phyloP scores from a whole-genome alignment of 2,797 vertebrate genomes.

The Cichlasoma orientale region DNA sequence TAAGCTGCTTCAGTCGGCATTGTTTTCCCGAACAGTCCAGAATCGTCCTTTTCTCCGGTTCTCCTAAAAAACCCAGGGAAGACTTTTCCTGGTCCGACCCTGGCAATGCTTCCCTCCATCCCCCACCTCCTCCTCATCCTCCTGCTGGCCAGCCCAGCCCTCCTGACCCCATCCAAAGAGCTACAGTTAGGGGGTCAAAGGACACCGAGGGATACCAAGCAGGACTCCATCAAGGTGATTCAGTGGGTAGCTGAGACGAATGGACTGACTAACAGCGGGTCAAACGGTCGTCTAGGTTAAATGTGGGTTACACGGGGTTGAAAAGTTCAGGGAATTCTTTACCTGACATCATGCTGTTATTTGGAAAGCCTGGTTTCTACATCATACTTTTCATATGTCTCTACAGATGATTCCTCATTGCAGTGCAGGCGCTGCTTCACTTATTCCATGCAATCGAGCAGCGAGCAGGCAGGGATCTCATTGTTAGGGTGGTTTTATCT shows the following conservation, averaged over 20 bases:
- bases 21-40: neutral
- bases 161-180: slow-evolving; percentile 42
- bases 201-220: slow-evolving; percentile 36
- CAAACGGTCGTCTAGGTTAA: neutral
- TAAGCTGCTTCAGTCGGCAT: neutral
- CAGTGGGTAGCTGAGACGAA: neutral
- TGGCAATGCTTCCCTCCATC: slow-evolving; percentile 24
- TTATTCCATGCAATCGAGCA: neutral
- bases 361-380: neutral
- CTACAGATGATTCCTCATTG: neutral
- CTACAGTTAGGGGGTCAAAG: slow-evolving; percentile 58
- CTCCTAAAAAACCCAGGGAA: slow-evolving; percentile 18
- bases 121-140: slow-evolving; percentile 57
- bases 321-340: neutral
- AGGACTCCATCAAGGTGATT: slow-evolving; percentile 67
- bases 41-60: neutral
- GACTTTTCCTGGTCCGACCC: neutral
- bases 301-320: neutral
- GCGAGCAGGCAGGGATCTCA: neutral
- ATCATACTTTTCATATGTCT: neutral
- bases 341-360: neutral
- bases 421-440: neutral
- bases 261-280: neutral
- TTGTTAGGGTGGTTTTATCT: neutral
- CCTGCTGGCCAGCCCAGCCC: slow-evolving; percentile 53